These are phyloP conservation scores for Cantharis rustica DNA, from an alignment of 2,888 invertebrate species.

Conservation along the genomic window DNA sequence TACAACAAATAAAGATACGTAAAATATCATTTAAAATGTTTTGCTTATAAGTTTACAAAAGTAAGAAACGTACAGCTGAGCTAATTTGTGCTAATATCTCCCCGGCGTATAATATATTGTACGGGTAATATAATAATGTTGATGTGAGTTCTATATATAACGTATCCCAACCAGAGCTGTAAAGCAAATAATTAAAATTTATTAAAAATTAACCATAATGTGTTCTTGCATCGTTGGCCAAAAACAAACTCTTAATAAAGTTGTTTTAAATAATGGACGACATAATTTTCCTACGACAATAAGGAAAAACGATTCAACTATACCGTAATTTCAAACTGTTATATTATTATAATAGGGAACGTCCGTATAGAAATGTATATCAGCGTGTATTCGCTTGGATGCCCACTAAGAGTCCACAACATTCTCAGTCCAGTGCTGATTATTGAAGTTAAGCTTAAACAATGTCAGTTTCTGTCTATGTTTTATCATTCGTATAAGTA, in stretches of 20 bases:
- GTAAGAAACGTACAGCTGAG: not conserved
- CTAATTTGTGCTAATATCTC: not conserved
- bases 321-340: slow-evolving; percentile 5
- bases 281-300: not conserved
- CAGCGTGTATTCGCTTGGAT: slow-evolving; percentile 28
- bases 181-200: not conserved
- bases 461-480: slow-evolving; percentile 32
- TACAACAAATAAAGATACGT: not conserved
- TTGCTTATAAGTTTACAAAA: not conserved
- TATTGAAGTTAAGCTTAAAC: slow-evolving; percentile 32
- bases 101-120: not conserved
- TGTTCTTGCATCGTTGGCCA: not conserved
- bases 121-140: not conserved
- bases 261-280: not conserved
- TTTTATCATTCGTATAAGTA: slow-evolving; percentile 36
- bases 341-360: slow-evolving; percentile 12
- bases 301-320: not conserved
- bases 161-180: not conserved
- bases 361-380: slow-evolving; percentile 7
- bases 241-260: not conserved
- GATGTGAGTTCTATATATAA: not conserved
- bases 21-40: not conserved
- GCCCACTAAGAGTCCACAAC: slow-evolving; percentile 25
- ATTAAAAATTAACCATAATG: not conserved
- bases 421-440: slow-evolving; percentile 32